Conservation (phyloP, 2,797 vertebrate species). For the Poecilia wingei region DNA sequence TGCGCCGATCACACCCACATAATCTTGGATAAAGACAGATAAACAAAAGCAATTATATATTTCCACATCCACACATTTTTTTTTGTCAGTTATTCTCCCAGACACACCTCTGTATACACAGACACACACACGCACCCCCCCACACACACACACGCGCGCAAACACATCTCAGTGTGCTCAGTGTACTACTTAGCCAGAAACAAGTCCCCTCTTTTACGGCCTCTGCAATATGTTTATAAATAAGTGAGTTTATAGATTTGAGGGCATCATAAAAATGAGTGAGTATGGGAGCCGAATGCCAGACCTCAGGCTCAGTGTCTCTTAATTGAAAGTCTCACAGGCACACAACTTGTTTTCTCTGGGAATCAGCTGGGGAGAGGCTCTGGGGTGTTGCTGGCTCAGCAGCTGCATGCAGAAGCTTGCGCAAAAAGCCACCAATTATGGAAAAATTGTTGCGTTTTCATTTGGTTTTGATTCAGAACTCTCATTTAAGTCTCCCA, state of each 20-base stretch:
- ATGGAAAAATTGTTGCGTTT: slow-evolving; percentile 50
- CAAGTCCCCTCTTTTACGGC: slow-evolving; percentile 29
- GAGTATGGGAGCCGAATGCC: slow-evolving; percentile 49
- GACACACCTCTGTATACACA: slow-evolving; percentile 21
- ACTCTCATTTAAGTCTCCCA: slow-evolving; percentile 43
- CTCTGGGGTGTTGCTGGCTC: slow-evolving; percentile 64
- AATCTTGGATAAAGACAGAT: slow-evolving; percentile 27
- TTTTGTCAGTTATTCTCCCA: slow-evolving; percentile 11
- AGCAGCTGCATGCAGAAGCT: slow-evolving; percentile 61
- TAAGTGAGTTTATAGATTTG: slow-evolving; percentile 66
- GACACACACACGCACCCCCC: not conserved
- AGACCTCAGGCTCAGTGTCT: slow-evolving; percentile 66
- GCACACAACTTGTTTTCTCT: slow-evolving; percentile 55
- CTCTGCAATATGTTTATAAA: slow-evolving; percentile 54
- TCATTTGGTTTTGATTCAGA: slow-evolving; percentile 50
- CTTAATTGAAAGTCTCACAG: slow-evolving; percentile 70
- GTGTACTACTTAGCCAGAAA: slow-evolving; percentile 23
- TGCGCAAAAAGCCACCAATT: slow-evolving; percentile 57
- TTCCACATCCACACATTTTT: slow-evolving; percentile 36
- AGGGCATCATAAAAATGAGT: slow-evolving; percentile 61
- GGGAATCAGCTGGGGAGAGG: slow-evolving; percentile 69
- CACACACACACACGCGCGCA: not conserved
- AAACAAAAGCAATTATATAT: slow-evolving; percentile 48
- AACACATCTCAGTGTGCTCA: slow-evolving; percentile 6
- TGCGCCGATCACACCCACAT: slow-evolving; percentile 29